A percentile compares a stretch with the other conserved stretches of the same genome.
These are phyloP conservation scores for Epinephelus fuscoguttatus DNA, from an alignment of 2,113 vertebrate genomes.

Conservation along the genomic window DNA sequence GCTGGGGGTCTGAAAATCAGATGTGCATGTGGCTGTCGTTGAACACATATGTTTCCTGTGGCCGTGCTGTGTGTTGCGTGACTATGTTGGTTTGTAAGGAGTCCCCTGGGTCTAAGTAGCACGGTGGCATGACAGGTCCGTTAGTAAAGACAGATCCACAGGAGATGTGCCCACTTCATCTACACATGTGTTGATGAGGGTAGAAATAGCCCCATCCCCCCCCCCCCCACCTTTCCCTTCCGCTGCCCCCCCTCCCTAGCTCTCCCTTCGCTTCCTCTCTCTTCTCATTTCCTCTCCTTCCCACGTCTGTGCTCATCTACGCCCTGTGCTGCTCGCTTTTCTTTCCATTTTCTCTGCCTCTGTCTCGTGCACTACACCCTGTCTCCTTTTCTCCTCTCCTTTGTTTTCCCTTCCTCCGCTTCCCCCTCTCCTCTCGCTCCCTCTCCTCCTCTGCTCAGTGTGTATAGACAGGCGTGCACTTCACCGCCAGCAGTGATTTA, in stretches of 20 bases:
- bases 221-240: constrained; percentile 18
- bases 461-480: constrained; percentile 70
- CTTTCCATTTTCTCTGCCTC: constrained; percentile 15
- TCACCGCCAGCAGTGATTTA: constrained; percentile 79
- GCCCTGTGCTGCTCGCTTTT: constrained; percentile 18
- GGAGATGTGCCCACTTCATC: constrained; percentile 6
- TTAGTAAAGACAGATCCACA: constrained; percentile 44
- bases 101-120: constrained; percentile 15
- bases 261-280: constrained; percentile 30
- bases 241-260: background rate
- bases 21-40: constrained; percentile 38
- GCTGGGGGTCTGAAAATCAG: constrained; percentile 35
- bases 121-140: constrained; percentile 17
- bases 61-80: constrained; percentile 32
- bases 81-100: constrained; percentile 11
- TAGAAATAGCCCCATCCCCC: constrained; percentile 21
- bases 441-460: constrained; percentile 50
- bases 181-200: constrained; percentile 34
- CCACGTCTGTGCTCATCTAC: constrained; percentile 26
- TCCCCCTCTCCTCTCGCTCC: constrained; percentile 8
- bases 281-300: constrained; percentile 52
- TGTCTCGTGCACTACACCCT: constrained; percentile 15
- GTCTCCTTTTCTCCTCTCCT: constrained; percentile 26
- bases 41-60: constrained; percentile 43
- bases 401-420: constrained; percentile 51